Evolutionary conservation across 2,113 vertebrate species (phyloP).

Genomic region (Cavia porcellus): DNA sequence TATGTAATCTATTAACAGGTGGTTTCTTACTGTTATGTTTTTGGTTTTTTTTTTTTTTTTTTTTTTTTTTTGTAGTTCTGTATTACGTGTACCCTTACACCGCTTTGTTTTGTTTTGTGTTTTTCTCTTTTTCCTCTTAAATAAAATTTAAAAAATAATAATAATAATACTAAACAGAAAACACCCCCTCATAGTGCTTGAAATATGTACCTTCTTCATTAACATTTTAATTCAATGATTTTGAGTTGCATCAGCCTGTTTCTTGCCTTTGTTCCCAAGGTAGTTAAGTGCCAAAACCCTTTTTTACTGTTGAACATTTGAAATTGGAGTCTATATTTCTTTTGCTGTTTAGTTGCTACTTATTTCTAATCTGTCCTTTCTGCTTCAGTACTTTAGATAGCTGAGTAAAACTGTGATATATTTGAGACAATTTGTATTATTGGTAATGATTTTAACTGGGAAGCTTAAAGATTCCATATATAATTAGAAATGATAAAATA

Average conservation of each 20-base stretch:
- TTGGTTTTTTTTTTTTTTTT: no score
- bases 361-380: slow-evolving; percentile 30
- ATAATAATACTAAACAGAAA: slow-evolving; percentile 47
- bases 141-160: no score
- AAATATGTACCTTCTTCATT: background rate
- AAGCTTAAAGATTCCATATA: slow-evolving; percentile 23
- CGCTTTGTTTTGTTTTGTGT: no score
- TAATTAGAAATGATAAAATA: background rate
- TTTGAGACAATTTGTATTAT: background rate
- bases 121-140: no score
- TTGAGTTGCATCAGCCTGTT: background rate
- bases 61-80: no score
- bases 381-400: slow-evolving; percentile 40
- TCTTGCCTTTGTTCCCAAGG: slow-evolving; percentile 54
- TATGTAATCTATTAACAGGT: no score
- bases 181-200: background rate
- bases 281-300: background rate
- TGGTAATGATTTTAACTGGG: slow-evolving; percentile 23
- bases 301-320: slow-evolving; percentile 48
- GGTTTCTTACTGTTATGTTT: no score
- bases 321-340: slow-evolving; percentile 49
- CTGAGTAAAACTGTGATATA: slow-evolving; percentile 44
- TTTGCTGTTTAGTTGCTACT: slow-evolving; percentile 37
- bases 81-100: no score
- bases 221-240: slow-evolving; percentile 47